Evolutionary conservation across 2,888 invertebrate genomes (phyloP).

Genomic region (Gymnosoma rotundatum): DNA sequence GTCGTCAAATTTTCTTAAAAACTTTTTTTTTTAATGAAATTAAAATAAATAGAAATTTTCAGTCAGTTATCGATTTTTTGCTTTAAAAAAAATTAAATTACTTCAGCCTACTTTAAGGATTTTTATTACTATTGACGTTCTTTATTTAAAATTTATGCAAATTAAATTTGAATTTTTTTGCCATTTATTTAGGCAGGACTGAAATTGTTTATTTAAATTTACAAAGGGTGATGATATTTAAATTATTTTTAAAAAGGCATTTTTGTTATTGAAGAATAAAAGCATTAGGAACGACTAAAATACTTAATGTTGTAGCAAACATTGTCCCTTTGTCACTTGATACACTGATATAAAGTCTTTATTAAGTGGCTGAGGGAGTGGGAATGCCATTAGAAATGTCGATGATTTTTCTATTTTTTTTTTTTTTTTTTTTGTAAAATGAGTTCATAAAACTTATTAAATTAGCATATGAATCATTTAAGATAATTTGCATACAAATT

Average conservation of each 20-base stretch:
- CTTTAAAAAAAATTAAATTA: too few relatives aligned
- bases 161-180: slow-evolving; percentile 10
- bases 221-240: background rate
- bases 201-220: slow-evolving; percentile 44
- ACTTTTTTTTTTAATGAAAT: too few relatives aligned
- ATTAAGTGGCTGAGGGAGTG: background rate
- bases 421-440: slow-evolving; percentile 19
- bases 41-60: too few relatives aligned
- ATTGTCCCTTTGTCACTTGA: slow-evolving; percentile 2
- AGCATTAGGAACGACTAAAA: slow-evolving; percentile 15
- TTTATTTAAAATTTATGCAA: slow-evolving; percentile 52
- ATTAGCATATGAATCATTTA: slow-evolving; percentile 75
- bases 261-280: background rate
- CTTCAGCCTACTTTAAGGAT: too few relatives aligned
- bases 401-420: background rate
- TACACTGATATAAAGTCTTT: background rate
- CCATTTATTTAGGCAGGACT: background rate
- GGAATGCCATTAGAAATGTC: slow-evolving; percentile 7
- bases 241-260: background rate
- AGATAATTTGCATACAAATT: slow-evolving; percentile 74
- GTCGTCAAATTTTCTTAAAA: too few relatives aligned
- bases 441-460: slow-evolving; percentile 69
- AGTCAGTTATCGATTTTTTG: too few relatives aligned
- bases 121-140: slow-evolving; percentile 6
- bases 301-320: background rate